phyloP scores from a whole-genome alignment of 1,140 invertebrate species.

The Zaprionus vittiger region DNA sequence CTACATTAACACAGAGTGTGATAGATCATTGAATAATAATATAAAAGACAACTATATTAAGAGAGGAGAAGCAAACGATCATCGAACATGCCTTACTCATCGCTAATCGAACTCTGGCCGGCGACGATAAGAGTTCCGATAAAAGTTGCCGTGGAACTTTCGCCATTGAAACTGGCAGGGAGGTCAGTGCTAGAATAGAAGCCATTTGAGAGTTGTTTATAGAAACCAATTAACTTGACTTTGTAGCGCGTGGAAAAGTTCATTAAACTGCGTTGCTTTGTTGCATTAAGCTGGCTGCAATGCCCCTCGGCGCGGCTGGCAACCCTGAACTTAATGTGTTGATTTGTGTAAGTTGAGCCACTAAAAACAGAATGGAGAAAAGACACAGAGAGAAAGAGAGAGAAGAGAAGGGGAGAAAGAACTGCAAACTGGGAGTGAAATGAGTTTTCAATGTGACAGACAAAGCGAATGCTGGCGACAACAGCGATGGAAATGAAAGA shows the following conservation, averaged over 20 bases:
- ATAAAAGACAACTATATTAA: not conserved
- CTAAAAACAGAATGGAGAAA: conserved; percentile 35
- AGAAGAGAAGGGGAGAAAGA: not conserved
- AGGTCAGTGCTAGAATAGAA: not conserved
- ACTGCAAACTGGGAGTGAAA: conserved; percentile 32
- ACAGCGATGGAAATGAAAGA: conserved; percentile 15
- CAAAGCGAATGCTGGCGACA: conserved; percentile 16
- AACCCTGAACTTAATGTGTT: conserved; percentile 54
- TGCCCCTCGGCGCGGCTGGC: not conserved
- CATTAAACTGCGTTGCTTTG: conserved; percentile 36
- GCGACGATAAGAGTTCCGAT: not conserved
- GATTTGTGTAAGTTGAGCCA: conserved; percentile 60
- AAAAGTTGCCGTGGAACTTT: not conserved
- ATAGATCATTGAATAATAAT: not conserved
- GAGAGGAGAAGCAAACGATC: not conserved
- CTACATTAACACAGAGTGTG: too few relatives aligned
- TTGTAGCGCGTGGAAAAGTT: conserved; percentile 31
- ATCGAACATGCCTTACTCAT: not conserved
- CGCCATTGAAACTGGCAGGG: not conserved
- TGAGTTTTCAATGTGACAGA: conserved; percentile 48
- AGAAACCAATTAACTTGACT: conserved; percentile 35
- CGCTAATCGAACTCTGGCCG: not conserved
- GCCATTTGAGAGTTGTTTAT: not conserved
- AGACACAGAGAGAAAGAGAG: not conserved
- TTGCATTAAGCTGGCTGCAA: conserved; percentile 17